Evolutionary conservation across 2,797 vertebrate genomes (phyloP).

Genomic region (Cebuella pygmaea): DNA sequence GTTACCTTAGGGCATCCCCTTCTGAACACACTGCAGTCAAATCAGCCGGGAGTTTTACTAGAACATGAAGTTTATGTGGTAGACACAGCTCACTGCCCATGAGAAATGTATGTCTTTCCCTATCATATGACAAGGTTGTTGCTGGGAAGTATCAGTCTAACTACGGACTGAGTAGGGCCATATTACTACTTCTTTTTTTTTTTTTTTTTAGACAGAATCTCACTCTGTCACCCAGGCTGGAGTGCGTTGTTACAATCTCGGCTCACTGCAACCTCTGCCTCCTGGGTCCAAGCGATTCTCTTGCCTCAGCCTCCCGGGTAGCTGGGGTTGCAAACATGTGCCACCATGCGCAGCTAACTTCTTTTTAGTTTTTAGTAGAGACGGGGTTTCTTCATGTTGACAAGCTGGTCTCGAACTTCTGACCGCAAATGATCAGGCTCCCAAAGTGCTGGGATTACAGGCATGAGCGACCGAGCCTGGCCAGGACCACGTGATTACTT

Average conservation of each 20-base stretch:
- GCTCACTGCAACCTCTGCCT: too few relatives aligned
- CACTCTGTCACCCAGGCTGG: too few relatives aligned
- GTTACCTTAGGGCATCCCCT: neutral
- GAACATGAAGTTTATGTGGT: neutral
- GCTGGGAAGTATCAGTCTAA: neutral
- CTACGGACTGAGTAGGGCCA: too few relatives aligned
- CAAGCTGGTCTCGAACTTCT: neutral
- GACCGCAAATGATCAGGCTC: neutral
- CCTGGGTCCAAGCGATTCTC: too few relatives aligned
- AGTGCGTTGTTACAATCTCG: too few relatives aligned
- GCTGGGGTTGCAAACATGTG: neutral
- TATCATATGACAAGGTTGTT: neutral
- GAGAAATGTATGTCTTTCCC: neutral
- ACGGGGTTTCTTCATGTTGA: neutral
- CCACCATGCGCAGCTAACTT: neutral
- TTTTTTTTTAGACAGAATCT: too few relatives aligned
- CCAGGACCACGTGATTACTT: neutral
- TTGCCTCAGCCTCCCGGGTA: neutral
- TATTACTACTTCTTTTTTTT: neutral
- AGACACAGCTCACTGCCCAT: neutral
- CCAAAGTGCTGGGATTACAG: neutral
- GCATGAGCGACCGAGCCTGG: rapidly evolving
- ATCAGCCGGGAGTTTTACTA: neutral
- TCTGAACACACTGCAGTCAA: neutral
- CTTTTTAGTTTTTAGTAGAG: neutral